A percentile compares a stretch with the other conserved stretches of the same genome.
Conservation (phyloP, 2,113 vertebrate species). For the Calidris pugnax region DNA sequence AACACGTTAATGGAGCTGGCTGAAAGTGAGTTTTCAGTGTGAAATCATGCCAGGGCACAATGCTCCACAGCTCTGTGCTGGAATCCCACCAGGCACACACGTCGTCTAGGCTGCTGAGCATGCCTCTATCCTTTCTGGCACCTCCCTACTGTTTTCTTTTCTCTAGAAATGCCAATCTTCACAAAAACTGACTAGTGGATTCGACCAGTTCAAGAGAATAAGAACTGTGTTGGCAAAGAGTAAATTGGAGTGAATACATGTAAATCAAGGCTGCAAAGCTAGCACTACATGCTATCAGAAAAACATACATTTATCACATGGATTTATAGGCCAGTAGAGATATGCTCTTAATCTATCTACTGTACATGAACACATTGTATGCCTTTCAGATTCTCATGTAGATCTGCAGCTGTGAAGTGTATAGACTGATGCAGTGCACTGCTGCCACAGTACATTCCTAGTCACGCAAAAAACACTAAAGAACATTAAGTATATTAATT, state of each 20-base stretch:
- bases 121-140: background rate
- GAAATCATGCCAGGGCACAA: fast-evolving
- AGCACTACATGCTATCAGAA: background rate
- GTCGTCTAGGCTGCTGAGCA: background rate
- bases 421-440: background rate
- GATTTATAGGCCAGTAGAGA: background rate
- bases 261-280: background rate
- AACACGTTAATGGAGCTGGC: background rate
- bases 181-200: background rate
- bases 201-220: background rate
- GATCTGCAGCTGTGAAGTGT: background rate
- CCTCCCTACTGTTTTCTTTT: background rate
- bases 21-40: background rate
- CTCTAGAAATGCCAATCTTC: background rate
- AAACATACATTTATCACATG: background rate
- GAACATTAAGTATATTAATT: background rate
- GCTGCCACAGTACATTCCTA: background rate
- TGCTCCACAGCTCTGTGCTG: fast-evolving
- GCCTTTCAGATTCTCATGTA: background rate
- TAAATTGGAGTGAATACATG: background rate
- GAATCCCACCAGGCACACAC: background rate
- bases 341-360: background rate
- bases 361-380: background rate
- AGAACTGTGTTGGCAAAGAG: background rate
- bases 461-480: background rate